Evolutionary conservation across 2,888 invertebrate species (phyloP), one percentile per base, ranked within the genome.

Genomic region (Ceriagrion tenellum): DNA sequence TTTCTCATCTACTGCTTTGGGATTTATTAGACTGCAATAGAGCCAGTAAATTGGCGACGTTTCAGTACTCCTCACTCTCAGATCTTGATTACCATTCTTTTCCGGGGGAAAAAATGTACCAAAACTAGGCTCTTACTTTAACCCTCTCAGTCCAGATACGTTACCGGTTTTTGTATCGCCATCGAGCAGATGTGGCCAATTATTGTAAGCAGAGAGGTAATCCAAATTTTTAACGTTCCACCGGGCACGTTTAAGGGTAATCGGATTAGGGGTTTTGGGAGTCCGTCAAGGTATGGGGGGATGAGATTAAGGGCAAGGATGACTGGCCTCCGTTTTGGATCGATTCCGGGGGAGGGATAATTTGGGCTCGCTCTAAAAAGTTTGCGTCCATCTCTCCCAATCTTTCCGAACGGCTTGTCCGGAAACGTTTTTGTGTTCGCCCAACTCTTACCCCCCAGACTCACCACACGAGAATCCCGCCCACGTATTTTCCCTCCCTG

Each of bases 281-380:
- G 16, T 30, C 35, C 59, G 56, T 56, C n/a, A n/a, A n/a, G n/a
- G n/a, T 47, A 47, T 47, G 4, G 8, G 81, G 81, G 81, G 35
- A 35, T 30, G 81, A 35, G 81, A 81, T 81, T 81, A 30, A 81
- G 81, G 81, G 30, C 35, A 81, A 81, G 81, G 81, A 30, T 81
- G 81, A 81, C 81, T 81, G 81, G 81, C 81, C 81, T 12, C 59
- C 35, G 81, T 13, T 81, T 30, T 35, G 81, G 81, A 81, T 81
- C 81, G 81, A 81, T 81, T 81, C 26, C 26, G 55, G 89, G n/a
- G 89, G 59, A 59, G 59, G 89, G 91, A 91, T 91, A 63, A 91
- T 91, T 91, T 91, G 91, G 35, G 59, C 91, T 69, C 59, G 63
- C 40, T 91, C 63, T 59, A 91, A 91, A 91, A 91, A 91, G 91